A percentile compares a stretch with the other conserved stretches of the same genome.
Conservation (phyloP, 2,113 vertebrate genomes). For the Myotis brandtii region DNA sequence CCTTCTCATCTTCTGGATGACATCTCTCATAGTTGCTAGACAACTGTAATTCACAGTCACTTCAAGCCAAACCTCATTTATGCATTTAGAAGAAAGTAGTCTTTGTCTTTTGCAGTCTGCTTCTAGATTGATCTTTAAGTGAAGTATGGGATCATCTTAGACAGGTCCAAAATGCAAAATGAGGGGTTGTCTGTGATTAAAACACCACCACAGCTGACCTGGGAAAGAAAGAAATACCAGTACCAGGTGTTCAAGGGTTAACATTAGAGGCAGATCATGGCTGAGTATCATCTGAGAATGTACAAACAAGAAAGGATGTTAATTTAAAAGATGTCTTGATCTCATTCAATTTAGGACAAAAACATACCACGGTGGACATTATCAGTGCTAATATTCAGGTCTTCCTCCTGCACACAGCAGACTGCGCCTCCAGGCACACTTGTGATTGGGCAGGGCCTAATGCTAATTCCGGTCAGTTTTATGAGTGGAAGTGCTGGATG, state of each 20-base stretch:
- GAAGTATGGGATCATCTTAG: background rate
- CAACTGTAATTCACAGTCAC: background rate
- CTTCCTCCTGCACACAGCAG: background rate
- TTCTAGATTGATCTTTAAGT: background rate
- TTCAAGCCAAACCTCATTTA: background rate
- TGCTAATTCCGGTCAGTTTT: background rate
- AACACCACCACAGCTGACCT: background rate
- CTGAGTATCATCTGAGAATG: background rate
- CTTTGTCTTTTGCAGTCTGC: background rate
- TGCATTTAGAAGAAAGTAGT: background rate
- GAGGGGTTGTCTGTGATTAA: background rate
- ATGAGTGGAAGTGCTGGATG: background rate
- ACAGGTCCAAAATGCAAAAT: conserved; percentile 25
- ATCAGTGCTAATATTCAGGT: background rate
- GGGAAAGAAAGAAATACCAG: background rate
- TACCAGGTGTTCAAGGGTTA: background rate
- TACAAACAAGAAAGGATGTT: background rate
- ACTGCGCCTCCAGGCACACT: background rate
- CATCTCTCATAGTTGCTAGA: background rate
- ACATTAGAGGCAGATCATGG: background rate
- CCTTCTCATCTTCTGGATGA: background rate
- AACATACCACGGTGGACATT: background rate
- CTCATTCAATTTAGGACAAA: background rate
- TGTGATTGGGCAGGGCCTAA: background rate
- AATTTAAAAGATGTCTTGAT: conserved; percentile 5